phyloP scores from a whole-genome alignment of 1,140 invertebrate genomes.

The Drosophila novamexicana region DNA sequence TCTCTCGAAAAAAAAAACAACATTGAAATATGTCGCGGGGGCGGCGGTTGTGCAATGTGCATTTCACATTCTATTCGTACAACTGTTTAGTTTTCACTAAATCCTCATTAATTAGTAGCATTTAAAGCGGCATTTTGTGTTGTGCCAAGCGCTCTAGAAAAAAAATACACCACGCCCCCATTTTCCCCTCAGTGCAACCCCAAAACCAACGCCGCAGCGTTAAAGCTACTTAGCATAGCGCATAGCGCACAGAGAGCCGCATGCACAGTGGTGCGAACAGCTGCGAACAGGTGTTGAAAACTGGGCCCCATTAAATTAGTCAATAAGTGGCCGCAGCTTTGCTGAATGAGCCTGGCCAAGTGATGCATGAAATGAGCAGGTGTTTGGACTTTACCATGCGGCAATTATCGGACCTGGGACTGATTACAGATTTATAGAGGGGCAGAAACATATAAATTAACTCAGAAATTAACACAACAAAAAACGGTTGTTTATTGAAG shows the following conservation, averaged over 20 bases:
- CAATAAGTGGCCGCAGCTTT: constrained; percentile 50
- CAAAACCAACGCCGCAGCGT: constrained; percentile 54
- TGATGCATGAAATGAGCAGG: constrained; percentile 72
- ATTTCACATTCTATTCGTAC: constrained; percentile 45
- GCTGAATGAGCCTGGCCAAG: constrained; percentile 35
- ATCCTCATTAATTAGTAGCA: constrained; percentile 83
- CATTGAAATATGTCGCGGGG: constrained; percentile 46
- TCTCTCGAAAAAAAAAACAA: constrained; percentile 28
- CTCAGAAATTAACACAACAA: not conserved
- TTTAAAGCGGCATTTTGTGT: constrained; percentile 71
- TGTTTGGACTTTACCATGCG: constrained; percentile 47
- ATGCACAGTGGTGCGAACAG: constrained; percentile 61
- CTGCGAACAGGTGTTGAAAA: constrained; percentile 72
- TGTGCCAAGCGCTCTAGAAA: constrained; percentile 27
- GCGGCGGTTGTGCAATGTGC: constrained; percentile 54
- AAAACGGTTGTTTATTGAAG: constrained; percentile 12
- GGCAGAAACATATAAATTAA: constrained; percentile 33
- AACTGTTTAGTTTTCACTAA: constrained; percentile 75
- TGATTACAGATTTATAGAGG: constrained; percentile 36
- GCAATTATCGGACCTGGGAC: constrained; percentile 40
- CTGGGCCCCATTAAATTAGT: constrained; percentile 67
- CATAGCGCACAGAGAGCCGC: constrained; percentile 10
- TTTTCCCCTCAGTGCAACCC: constrained; percentile 9
- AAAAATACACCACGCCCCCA: constrained; percentile 52
- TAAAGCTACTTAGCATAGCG: constrained; percentile 77